Evolutionary conservation across 2,113 vertebrate species (phyloP).

Genomic region (cat (Felis catus)): F.catus_Fca126_mat1.0 CM031419.1:215175001-215175500

Average conservation of each 20-base stretch:
- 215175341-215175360: conserved; percentile 58
- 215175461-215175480: background rate
- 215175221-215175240: conserved; percentile 74
- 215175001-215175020: background rate
- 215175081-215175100: background rate
- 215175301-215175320: conserved; percentile 73
- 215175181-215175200: fast-evolving
- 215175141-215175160: fast-evolving
- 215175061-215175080: background rate
- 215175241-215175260: conserved; percentile 71
- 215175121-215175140: background rate
- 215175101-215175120: background rate
- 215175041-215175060: fast-evolving
- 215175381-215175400: fast-evolving
- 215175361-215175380: background rate
- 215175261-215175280: conserved; percentile 62
- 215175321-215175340: conserved; percentile 71
- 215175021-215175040: fast-evolving
- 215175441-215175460: too few species aligned
- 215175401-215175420: fast-evolving
- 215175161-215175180: background rate
- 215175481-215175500: fast-evolving
- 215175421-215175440: background rate
- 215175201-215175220: background rate
- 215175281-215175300: conserved; percentile 64